phyloP scores from a whole-genome alignment of 2,888 invertebrate genomes.

The Vesta saturnalis region DNA sequence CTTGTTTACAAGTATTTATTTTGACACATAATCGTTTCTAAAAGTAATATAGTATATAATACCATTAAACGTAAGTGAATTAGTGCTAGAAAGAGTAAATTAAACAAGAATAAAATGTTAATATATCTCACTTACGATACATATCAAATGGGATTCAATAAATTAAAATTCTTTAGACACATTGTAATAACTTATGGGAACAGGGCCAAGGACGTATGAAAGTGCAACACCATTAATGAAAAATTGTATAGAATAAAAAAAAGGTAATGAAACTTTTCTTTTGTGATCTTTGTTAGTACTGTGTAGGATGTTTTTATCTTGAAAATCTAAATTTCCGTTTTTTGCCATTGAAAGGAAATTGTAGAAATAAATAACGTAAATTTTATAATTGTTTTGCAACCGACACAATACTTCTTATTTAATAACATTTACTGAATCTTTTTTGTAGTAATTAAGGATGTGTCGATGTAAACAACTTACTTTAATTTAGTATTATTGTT shows the following conservation, averaged over 20 bases:
- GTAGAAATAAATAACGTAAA: neutral
- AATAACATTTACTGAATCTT: too few relatives aligned
- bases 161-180: conserved; percentile 10
- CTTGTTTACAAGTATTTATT: too few relatives aligned
- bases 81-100: too few relatives aligned
- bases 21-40: too few relatives aligned
- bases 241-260: neutral
- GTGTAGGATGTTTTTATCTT: neutral
- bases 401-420: too few relatives aligned
- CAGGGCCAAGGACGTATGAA: neutral
- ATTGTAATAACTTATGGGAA: neutral
- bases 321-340: neutral
- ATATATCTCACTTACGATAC: neutral
- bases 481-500: too few relatives aligned
- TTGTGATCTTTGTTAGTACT: neutral
- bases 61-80: too few relatives aligned
- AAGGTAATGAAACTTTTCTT: neutral
- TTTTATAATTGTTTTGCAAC: too few relatives aligned
- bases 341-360: neutral
- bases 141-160: conserved; percentile 15
- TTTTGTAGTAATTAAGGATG: too few relatives aligned
- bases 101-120: too few relatives aligned
- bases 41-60: too few relatives aligned
- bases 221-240: neutral
- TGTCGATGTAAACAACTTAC: too few relatives aligned